Conservation (phyloP, 2,888 invertebrate species). For the Pterostichus madidus region DNA sequence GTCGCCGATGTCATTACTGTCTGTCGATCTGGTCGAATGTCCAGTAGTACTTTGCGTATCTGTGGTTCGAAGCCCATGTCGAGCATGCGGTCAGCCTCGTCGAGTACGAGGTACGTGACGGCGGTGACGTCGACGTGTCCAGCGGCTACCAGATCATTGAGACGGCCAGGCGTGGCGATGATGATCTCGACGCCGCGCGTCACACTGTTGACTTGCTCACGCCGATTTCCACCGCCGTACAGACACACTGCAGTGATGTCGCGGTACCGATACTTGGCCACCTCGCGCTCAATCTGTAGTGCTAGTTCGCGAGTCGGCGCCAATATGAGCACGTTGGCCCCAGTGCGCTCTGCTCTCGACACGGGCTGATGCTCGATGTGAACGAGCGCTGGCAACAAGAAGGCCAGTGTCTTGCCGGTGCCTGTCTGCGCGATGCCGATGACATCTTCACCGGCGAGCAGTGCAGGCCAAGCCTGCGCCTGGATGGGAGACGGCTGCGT, state of each 20-base stretch:
- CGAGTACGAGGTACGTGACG: constrained; percentile 93
- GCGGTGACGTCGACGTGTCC: constrained; percentile 86
- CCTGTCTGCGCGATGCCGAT: constrained; percentile 98
- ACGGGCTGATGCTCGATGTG: constrained; percentile 92
- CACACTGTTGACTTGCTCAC: constrained; percentile 87
- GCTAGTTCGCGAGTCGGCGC: constrained; percentile 97
- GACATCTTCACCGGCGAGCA: constrained; percentile 93
- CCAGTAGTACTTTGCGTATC: constrained; percentile 90
- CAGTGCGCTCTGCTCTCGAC: constrained; percentile 85
- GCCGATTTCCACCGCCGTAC: constrained; percentile 93
- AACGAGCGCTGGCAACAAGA: constrained; percentile 93
- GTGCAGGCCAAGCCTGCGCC: constrained; percentile 95
- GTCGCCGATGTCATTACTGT: constrained; percentile 99
- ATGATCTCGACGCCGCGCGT: constrained; percentile 93
- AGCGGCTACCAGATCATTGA: constrained; percentile 92
- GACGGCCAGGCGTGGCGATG: constrained; percentile 95
- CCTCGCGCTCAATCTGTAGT: constrained; percentile 94
- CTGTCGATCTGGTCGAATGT: constrained; percentile 92
- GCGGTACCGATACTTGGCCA: constrained; percentile 91
- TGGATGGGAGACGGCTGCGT: constrained; percentile 93
- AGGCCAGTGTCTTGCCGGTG: constrained; percentile 95
- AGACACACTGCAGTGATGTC: constrained; percentile 94
- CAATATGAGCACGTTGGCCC: constrained; percentile 92
- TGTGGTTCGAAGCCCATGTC: constrained; percentile 94
- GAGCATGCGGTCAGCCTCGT: constrained; percentile 95